Evolutionary conservation across 2,113 vertebrate genomes (phyloP).

Genomic region (Nanorana parkeri): DNA sequence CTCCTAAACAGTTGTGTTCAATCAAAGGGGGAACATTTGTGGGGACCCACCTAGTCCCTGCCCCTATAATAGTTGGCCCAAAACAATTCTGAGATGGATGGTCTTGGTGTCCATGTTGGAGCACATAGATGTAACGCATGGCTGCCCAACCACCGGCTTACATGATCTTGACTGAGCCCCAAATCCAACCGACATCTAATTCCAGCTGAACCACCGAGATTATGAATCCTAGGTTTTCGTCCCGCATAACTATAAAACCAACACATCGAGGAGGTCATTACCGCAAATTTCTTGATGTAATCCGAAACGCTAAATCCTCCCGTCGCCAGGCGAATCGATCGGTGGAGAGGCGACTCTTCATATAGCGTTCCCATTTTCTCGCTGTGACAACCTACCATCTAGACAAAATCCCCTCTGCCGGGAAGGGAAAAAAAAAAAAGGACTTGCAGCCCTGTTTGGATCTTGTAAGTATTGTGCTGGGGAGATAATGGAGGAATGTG

Average conservation of each 20-base stretch:
- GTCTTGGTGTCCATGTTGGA: too few relatives aligned
- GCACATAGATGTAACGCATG: too few relatives aligned
- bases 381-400: constrained; percentile 40
- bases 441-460: constrained; percentile 46
- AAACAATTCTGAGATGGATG: too few relatives aligned
- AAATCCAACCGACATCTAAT: too few relatives aligned
- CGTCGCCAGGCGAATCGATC: constrained; percentile 69
- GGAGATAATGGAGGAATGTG: constrained; percentile 71
- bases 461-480: constrained; percentile 64
- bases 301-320: constrained; percentile 78
- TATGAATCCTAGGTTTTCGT: too few relatives aligned
- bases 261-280: constrained; percentile 68
- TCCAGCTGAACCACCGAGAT: too few relatives aligned
- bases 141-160: too few relatives aligned
- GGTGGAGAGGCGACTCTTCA: constrained; percentile 65
- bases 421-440: constrained; percentile 30
- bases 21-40: too few relatives aligned
- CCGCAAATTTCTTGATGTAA: constrained; percentile 78
- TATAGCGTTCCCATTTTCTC: constrained; percentile 77
- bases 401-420: constrained; percentile 58
- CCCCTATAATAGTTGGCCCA: too few relatives aligned
- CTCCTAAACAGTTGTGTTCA: too few relatives aligned
- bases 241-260: background rate
- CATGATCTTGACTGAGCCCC: too few relatives aligned
- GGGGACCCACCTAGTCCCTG: too few relatives aligned